Conservation (phyloP, 2,888 invertebrate species). For the Lithosia quadra region DNA sequence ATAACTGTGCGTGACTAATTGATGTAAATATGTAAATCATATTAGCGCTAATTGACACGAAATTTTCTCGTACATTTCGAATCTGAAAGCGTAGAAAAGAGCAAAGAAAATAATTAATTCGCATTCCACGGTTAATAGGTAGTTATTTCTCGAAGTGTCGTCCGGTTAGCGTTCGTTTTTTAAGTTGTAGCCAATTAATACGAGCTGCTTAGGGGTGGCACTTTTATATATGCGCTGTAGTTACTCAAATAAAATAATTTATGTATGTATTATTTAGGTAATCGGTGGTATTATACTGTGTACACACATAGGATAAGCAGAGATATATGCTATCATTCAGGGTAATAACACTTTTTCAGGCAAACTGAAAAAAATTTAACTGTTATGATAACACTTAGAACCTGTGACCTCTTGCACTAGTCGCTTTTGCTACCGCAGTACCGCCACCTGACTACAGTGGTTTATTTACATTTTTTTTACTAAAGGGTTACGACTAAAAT, state of each 20-base stretch:
- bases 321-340: too few species aligned
- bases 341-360: too few species aligned
- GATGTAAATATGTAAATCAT: not conserved
- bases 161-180: conserved; percentile 44
- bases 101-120: conserved; percentile 49
- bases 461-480: too few species aligned
- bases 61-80: not conserved
- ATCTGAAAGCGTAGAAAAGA: conserved; percentile 1
- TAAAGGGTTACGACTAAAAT: too few species aligned
- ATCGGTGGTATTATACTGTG: too few species aligned
- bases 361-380: too few species aligned
- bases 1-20: not conserved
- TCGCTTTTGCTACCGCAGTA: too few species aligned
- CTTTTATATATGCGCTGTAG: not conserved
- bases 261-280: too few species aligned
- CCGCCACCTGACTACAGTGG: too few species aligned
- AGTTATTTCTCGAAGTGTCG: conserved; percentile 23
- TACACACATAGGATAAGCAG: too few species aligned
- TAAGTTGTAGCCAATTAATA: conserved; percentile 15
- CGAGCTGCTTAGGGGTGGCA: conserved; percentile 15
- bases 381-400: not conserved
- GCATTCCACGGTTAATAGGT: conserved; percentile 53
- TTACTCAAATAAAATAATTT: not conserved
- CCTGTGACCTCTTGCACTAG: not conserved
- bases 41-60: not conserved